Evolutionary conservation across 1,140 invertebrate species (phyloP).

Genomic region (Neuroterus valhalla): DNA sequence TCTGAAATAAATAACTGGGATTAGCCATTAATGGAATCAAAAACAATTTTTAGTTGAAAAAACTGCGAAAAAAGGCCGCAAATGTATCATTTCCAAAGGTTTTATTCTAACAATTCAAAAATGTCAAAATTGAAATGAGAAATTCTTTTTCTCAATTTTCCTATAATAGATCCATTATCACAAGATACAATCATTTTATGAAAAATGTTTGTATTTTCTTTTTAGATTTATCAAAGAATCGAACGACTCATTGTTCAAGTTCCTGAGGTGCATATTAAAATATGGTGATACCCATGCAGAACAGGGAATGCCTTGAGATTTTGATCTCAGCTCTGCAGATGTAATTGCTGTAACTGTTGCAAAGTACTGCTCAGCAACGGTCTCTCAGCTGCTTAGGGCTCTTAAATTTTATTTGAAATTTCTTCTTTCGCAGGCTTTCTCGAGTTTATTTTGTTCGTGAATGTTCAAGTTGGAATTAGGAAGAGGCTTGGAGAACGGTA

Average conservation of each 20-base stretch:
- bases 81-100: too few relatives aligned
- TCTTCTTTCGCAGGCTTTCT: background rate
- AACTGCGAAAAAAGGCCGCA: too few relatives aligned
- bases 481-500: too few relatives aligned
- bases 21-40: too few relatives aligned
- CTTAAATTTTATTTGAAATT: background rate
- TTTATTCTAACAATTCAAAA: too few relatives aligned
- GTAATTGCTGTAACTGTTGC: constrained; percentile 39
- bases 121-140: too few relatives aligned
- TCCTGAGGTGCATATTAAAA: background rate
- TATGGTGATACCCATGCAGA: constrained; percentile 9
- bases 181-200: too few relatives aligned
- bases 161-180: too few relatives aligned
- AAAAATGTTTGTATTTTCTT: background rate
- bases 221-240: constrained; percentile 18
- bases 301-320: constrained; percentile 8
- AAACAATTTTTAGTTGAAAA: too few relatives aligned
- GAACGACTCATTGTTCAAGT: background rate
- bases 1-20: too few relatives aligned
- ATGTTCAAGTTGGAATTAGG: background rate
- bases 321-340: constrained; percentile 18
- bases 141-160: too few relatives aligned
- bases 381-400: constrained; percentile 16
- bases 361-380: constrained; percentile 29
- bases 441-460: background rate